phyloP scores from a whole-genome alignment of 1,140 invertebrate species.

The Meteorus sp. region DNA sequence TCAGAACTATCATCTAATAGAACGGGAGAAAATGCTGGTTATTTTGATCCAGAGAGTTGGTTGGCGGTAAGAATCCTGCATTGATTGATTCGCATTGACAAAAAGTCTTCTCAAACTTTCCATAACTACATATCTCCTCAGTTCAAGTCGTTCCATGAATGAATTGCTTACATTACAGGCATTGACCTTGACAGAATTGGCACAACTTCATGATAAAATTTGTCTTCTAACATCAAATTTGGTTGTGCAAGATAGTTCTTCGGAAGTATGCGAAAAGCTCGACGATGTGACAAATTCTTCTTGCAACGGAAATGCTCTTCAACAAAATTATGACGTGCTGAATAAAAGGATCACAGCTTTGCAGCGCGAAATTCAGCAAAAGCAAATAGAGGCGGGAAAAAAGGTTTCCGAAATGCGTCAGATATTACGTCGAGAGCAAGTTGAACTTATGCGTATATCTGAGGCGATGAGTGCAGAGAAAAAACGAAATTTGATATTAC shows the following conservation, averaged over 20 bases:
- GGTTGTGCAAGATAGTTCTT: slow-evolving; percentile 33
- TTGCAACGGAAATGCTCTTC: slow-evolving; percentile 19
- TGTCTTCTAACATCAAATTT: slow-evolving; percentile 41
- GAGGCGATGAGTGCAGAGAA: slow-evolving; percentile 41
- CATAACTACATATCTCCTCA: too few relatives aligned
- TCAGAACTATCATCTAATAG: neutral
- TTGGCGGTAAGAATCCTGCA: neutral
- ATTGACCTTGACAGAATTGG: slow-evolving; percentile 43
- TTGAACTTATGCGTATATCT: slow-evolving; percentile 37
- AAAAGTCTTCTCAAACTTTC: too few relatives aligned
- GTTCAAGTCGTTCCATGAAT: too few relatives aligned
- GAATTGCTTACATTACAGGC: slow-evolving; percentile 32
- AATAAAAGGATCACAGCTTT: slow-evolving; percentile 44
- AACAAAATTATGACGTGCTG: slow-evolving; percentile 34
- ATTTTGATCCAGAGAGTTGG: neutral
- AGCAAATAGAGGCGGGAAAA: slow-evolving; percentile 37
- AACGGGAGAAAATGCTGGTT: neutral
- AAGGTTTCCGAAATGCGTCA: slow-evolving; percentile 40
- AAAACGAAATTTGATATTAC: slow-evolving; percentile 38
- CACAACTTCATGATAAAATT: slow-evolving; percentile 47
- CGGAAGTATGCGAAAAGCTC: neutral
- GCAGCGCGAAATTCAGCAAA: slow-evolving; percentile 45
- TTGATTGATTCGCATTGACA: too few relatives aligned
- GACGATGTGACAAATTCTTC: neutral
- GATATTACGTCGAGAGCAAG: slow-evolving; percentile 37